Evolutionary conservation across 2,888 invertebrate genomes (phyloP), one percentile per base, ranked within the genome.

Genomic region (Aporophyla lueneburgensis): DNA sequence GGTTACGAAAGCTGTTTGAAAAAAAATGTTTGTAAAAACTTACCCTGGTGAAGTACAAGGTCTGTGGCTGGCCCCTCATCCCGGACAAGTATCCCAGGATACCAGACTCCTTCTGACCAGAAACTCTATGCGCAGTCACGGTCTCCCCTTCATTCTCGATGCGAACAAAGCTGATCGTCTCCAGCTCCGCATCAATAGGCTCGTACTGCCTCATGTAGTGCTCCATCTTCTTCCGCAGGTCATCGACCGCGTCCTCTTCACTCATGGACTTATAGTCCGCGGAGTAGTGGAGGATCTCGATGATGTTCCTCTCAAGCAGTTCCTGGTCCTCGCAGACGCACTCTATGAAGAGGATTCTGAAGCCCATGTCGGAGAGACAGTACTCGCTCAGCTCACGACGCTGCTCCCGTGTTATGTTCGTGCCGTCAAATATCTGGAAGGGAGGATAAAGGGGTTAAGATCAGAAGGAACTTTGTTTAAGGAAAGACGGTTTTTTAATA

Each of bases 341-440:
- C 94, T 99, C 99, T 85, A 99, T 98, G 96, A 99, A 99, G 92
- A 99, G 98, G 77, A 99, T 97, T 89, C 99, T 98, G 95, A 98
- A 98, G 78, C 98, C 98, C 95, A 98, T 97, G 84, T 98, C 97
- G 12, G 97, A 96, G 81, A 97, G 96, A 84, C 98, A 98, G 91
- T 98, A 97, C 78, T 98, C 97, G 92, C 97, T 97, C 72, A 99
- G 97, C 91, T 98, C 97, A 85, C 98, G 97, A 46, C 99, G 97
- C 83, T 99, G 98, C 74, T 98, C 97, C 65, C 98, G 96, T 0
- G 99, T 99, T 59, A 99, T 98, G 94, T 99, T 99, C 33, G 99
- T 99, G 53, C 99, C 99, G 94, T 99, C 99, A 90, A 99, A 97
- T 83, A 99, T 98, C 98, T 98, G 92, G 21, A 96, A 96, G 63